phyloP scores from a whole-genome alignment of 2,888 invertebrate species.

The Periphyllus acericola region DNA sequence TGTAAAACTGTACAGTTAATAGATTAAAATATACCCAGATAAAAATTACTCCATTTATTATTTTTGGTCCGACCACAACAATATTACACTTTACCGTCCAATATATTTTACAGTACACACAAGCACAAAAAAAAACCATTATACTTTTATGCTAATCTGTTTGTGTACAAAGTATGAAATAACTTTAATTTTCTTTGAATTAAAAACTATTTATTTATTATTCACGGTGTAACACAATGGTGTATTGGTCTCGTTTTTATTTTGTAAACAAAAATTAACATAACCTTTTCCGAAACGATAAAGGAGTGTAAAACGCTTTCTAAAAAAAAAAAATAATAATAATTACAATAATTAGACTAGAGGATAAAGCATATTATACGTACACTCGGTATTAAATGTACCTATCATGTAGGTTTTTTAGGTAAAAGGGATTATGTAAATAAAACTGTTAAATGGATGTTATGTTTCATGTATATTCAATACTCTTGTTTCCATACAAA shows the following conservation, averaged over 20 bases:
- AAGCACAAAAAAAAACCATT: not conserved
- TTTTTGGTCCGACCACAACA: not conserved
- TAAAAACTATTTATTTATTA: not conserved
- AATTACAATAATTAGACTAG: not conserved
- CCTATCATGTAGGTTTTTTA: not conserved
- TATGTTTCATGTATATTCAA: slow-evolving; percentile 31
- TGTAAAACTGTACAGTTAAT: too few relatives aligned
- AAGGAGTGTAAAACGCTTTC: not conserved
- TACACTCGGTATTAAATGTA: not conserved
- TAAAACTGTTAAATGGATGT: slow-evolving; percentile 25
- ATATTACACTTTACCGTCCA: not conserved
- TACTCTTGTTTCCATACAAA: slow-evolving; percentile 7
- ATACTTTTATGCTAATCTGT: not conserved
- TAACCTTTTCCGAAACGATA: slow-evolving; percentile 7
- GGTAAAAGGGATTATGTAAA: slow-evolving; percentile 42
- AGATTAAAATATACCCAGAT: too few relatives aligned
- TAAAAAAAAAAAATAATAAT: not conserved
- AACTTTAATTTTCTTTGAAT: slow-evolving; percentile 1
- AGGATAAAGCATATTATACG: not conserved
- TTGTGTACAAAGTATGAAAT: not conserved
- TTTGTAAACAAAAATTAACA: slow-evolving; percentile 13
- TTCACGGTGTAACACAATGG: not conserved
- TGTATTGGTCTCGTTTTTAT: not conserved
- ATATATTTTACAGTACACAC: not conserved
- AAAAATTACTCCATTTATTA: too few relatives aligned